These are phyloP conservation scores for Colletes gigas DNA, from an alignment of 1,140 invertebrate species.

Conservation along the genomic window DNA sequence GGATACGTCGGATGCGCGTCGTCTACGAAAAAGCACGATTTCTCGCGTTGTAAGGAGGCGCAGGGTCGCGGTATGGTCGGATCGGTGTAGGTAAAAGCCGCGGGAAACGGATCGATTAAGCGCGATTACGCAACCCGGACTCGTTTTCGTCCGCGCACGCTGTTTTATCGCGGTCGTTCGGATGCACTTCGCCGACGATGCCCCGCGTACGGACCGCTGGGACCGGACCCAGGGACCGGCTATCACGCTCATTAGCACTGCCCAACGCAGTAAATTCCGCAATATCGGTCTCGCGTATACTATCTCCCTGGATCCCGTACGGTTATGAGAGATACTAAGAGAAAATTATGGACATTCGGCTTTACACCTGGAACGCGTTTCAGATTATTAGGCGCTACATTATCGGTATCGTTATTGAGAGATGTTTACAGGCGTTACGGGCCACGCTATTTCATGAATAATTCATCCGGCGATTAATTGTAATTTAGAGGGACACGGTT, in stretches of 20 bases:
- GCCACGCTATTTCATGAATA: constrained; percentile 50
- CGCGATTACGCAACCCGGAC: constrained; percentile 14
- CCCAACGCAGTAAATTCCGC: constrained; percentile 45
- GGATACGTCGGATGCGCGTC: constrained; percentile 47
- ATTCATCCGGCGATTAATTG: constrained; percentile 45
- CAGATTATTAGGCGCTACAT: constrained; percentile 53
- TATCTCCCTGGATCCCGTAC: constrained; percentile 31
- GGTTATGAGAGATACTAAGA: constrained; percentile 41
- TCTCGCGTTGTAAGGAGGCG: not conserved
- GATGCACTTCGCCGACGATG: constrained; percentile 21
- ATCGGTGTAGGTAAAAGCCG: not conserved
- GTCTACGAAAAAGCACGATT: constrained; percentile 24
- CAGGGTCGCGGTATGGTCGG: not conserved
- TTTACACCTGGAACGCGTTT: constrained; percentile 46
- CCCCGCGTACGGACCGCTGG: constrained; percentile 12
- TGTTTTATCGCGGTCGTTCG: constrained; percentile 37
- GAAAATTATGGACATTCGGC: constrained; percentile 58
- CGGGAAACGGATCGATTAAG: constrained; percentile 24
- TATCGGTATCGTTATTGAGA: constrained; percentile 55
- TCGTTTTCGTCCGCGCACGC: not conserved
- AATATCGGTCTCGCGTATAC: constrained; percentile 37
- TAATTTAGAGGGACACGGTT: constrained; percentile 26
- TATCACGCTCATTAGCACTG: constrained; percentile 53
- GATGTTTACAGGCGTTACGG: constrained; percentile 46
- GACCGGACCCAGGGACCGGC: constrained; percentile 15